Evolutionary conservation across 2,113 vertebrate species (phyloP), one percentile per base, ranked within the genome.

Genomic region (Protobothrops flavoviridis): DNA sequence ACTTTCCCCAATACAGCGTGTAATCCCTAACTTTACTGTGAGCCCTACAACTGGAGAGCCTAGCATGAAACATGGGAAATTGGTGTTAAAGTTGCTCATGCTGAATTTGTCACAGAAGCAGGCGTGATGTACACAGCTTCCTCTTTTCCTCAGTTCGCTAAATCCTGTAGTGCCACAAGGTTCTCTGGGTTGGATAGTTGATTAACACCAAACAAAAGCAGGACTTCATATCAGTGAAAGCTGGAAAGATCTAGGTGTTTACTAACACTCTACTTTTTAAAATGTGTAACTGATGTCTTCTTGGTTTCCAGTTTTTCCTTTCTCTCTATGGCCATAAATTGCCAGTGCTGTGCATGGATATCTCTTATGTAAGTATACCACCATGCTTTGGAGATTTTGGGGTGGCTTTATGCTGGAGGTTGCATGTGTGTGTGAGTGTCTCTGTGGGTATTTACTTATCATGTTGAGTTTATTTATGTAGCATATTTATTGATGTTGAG

Each of bases 271-370:
- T n/a, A 61, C 17, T 8, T 33, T 53, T 91, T 92, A 45, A 48
- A 33, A 10, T 45, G 23, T 92, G 5, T 26, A 53, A 13, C 50
- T 52, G 21, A 61, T 21, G 29, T 12, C 89, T 1, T 93, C 56
- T 48, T 94, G 33, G 4, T 91, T 85, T 95, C 55, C 96, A 99
- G 99, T 99, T 99, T 97, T 99, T 99, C 96, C 97, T 99, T 92
- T 99, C 99, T 48, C 97, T 99, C 9, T 99, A 99, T 86, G 99
- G 99, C 97, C 99, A 99, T 97, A 99, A 99, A 97, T 97, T 99
- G 92, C 99, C 99, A 0, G 99, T 99, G 17, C 98, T 99, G 2
- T 99, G 99, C 94, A 98, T 99, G 98, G 99, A 99, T 96, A 99
- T 99, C 95, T 99, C 98, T 64, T 98, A 98, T 2, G 99, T 99